A percentile compares a stretch with the other conserved stretches of the same genome.
phyloP scores from a whole-genome alignment of 2,797 vertebrate species.

The Brachymystax lenok region DNA sequence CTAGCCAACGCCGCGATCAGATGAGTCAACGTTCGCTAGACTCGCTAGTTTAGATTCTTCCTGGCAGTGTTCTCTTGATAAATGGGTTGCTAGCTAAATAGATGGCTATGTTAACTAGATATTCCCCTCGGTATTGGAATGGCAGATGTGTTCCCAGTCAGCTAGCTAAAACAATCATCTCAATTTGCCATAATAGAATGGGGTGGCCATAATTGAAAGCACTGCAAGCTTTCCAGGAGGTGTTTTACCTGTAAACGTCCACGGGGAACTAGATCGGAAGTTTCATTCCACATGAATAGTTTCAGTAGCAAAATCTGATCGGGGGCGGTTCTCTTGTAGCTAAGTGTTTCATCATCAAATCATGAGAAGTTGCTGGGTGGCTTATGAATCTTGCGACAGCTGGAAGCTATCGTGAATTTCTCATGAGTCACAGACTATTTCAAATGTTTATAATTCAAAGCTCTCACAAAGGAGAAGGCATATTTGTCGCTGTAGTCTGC shows the following conservation, averaged over 20 bases:
- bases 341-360: background rate
- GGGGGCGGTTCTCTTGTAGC: background rate
- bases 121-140: background rate
- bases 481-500: background rate
- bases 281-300: background rate
- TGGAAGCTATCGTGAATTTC: background rate
- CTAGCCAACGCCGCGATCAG: background rate
- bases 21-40: background rate
- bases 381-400: slow-evolving; percentile 7
- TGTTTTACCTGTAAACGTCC: slow-evolving; percentile 65
- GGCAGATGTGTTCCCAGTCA: background rate
- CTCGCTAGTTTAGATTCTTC: background rate
- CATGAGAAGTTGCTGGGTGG: background rate
- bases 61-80: background rate
- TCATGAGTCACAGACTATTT: background rate
- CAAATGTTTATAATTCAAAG: background rate
- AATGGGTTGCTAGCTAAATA: background rate
- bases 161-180: background rate
- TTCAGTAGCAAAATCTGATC: background rate
- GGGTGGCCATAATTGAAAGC: background rate
- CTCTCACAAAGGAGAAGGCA: background rate
- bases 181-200: background rate
- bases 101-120: background rate
- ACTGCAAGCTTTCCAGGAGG: slow-evolving; percentile 2
- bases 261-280: background rate